phyloP scores from a whole-genome alignment of 2,888 invertebrate species.

The Oscheius myriophilus region DNA sequence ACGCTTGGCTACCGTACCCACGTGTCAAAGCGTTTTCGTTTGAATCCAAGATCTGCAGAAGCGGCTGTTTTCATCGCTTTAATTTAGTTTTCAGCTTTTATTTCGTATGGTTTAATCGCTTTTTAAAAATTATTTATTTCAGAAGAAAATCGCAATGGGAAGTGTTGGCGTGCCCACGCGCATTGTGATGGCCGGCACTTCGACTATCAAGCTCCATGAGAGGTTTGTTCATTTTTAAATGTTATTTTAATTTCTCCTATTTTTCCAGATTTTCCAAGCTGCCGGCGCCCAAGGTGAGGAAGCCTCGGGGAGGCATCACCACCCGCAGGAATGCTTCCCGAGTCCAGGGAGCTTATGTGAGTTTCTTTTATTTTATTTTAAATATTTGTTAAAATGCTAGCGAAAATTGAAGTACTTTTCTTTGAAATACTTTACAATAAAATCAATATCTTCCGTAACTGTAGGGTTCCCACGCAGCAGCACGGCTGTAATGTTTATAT shows the following conservation, averaged over 20 bases:
- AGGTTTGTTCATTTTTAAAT: constrained; percentile 4
- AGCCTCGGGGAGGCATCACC: not conserved
- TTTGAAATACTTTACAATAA: no score
- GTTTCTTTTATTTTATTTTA: not conserved
- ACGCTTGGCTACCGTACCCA: no score
- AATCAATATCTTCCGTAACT: no score
- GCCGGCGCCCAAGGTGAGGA: constrained; percentile 18
- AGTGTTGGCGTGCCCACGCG: constrained; percentile 11
- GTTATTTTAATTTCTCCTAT: not conserved
- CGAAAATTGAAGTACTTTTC: not conserved
- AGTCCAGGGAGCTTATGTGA: constrained; percentile 4
- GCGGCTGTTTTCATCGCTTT: no score
- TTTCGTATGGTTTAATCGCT: no score
- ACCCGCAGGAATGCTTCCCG: not conserved
- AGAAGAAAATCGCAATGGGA: no score
- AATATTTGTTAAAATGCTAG: not conserved
- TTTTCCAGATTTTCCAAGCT: constrained; percentile 19
- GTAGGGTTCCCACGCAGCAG: no score
- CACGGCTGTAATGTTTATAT: no score
- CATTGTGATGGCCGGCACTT: constrained; percentile 21
- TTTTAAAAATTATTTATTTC: no score
- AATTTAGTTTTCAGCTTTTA: no score
- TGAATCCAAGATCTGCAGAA: no score
- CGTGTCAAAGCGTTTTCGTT: no score
- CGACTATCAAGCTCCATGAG: constrained; percentile 15